phyloP scores from a whole-genome alignment of 2,888 invertebrate genomes.

The Chironomus riparius region DNA sequence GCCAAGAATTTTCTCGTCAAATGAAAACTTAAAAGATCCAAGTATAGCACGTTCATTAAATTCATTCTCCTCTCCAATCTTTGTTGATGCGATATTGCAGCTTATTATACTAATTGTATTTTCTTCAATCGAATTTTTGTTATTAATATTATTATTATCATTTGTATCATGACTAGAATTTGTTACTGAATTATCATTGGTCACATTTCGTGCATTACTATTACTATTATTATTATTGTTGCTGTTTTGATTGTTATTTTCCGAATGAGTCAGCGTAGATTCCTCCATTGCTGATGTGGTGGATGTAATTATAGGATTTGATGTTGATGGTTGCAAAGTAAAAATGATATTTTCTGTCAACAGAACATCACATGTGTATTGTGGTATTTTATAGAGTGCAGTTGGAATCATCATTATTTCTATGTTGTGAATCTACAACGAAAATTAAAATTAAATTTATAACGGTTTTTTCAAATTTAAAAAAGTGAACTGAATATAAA shows the following conservation, averaged over 20 bases:
- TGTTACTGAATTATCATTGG: conserved; percentile 8
- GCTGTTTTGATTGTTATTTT: too few relatives aligned
- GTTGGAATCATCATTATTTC: conserved; percentile 57
- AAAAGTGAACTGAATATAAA: background rate
- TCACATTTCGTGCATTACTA: background rate
- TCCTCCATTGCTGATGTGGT: too few relatives aligned
- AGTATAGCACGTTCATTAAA: conserved; percentile 37
- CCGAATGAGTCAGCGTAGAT: too few relatives aligned
- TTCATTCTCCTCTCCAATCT: conserved; percentile 39
- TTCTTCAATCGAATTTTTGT: background rate
- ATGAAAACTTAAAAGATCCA: conserved; percentile 38
- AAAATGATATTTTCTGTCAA: conserved; percentile 42
- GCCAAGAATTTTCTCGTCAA: conserved; percentile 39
- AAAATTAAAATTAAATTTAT: conserved; percentile 31
- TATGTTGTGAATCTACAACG: conserved; percentile 61
- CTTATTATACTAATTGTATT: conserved; percentile 38
- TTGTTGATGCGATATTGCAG: conserved; percentile 41
- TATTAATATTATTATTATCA: background rate
- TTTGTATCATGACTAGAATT: conserved; percentile 23
- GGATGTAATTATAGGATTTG: background rate
- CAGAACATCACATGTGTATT: conserved; percentile 51
- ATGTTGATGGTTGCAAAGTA: background rate
- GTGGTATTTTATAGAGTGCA: conserved; percentile 59
- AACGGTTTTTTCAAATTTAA: too few relatives aligned
- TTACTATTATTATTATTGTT: too few relatives aligned